Evolutionary conservation across 2,113 vertebrate species (phyloP).

Genomic region (Otolemur garnettii): DNA sequence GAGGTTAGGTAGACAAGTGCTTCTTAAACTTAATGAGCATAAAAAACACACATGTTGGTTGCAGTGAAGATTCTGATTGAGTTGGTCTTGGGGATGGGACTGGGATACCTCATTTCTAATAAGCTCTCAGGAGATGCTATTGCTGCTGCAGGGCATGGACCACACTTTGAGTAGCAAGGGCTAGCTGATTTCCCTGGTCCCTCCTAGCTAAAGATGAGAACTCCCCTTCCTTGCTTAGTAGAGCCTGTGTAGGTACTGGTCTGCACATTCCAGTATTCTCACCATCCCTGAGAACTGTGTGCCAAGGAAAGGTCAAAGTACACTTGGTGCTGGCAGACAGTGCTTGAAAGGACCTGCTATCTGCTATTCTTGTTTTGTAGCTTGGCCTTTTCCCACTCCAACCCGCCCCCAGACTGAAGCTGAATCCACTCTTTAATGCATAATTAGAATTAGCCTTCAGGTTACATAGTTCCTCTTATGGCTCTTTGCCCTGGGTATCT

Average conservation of each 20-base stretch:
- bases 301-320: not conserved
- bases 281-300: not conserved
- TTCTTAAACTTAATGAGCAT: not conserved
- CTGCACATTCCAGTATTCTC: slow-evolving; percentile 65
- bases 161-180: not conserved
- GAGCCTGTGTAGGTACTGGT: not conserved
- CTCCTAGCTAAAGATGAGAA: not conserved
- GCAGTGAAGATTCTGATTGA: not conserved
- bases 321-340: not conserved
- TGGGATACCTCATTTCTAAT: not conserved
- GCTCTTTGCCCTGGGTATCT: slow-evolving; percentile 34
- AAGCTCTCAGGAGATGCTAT: not conserved
- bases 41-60: not conserved
- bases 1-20: not conserved
- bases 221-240: not conserved
- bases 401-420: not conserved
- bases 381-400: fast-evolving
- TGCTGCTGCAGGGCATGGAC: not conserved
- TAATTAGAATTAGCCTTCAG: slow-evolving; percentile 68
- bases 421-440: slow-evolving; percentile 47
- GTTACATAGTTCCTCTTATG: slow-evolving; percentile 34
- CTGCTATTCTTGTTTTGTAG: slow-evolving; percentile 53
- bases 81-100: not conserved
- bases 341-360: slow-evolving; percentile 16
- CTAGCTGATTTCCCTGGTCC: not conserved